Evolutionary conservation across 64 coral and sea anemone species (phyloP), one percentile per base, ranked within the genome.

Genomic region (Pachyseris speciosa): DNA sequence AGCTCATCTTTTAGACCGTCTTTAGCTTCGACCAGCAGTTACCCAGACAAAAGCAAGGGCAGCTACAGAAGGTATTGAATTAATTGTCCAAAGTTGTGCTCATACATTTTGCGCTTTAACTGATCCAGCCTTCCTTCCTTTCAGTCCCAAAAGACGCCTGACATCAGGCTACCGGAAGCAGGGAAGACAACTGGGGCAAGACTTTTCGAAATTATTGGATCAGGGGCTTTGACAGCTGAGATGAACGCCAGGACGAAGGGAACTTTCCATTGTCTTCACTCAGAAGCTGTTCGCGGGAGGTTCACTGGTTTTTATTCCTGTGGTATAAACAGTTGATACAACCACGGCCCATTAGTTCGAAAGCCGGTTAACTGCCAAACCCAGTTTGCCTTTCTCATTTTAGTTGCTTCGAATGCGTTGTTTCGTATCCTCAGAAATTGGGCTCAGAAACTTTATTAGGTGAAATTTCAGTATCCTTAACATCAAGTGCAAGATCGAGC

Each of bases 1-100:
- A 89, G 87, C 30, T 19, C 75, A 44, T 84, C 89, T n/a, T 92
- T 92, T 50, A 38, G 77, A 26, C 89, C 78, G 4, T 91, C 89
- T 2, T 83, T 84, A n/a, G 36, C 78, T 22, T 92, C 89, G 1
- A 92, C 89, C 24, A 68, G 74, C 47, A 42, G 25, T 92, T 66
- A 92, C 26, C 36, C 53, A 26, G 80, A 84, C 37, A 45, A 48
- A 52, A 84, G 69, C 38, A 92, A 58, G 27, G 89, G 78, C 50
- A 84, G 80, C 51, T 92, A 68, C 67, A 25, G 78, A 27, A 92
- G 89, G 89, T 92, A 80, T 44, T n/a, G 9, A 25, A 53, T 68
- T 42, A 55, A 8, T 67, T 86, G 20, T 16, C 4, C 58, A 25
- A 72, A 57, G 19, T 61, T 61, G 6, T 27, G 22, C 8, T 61